Evolutionary conservation across 2,797 vertebrate species (phyloP).

Genomic region (Siniperca obscura): DNA sequence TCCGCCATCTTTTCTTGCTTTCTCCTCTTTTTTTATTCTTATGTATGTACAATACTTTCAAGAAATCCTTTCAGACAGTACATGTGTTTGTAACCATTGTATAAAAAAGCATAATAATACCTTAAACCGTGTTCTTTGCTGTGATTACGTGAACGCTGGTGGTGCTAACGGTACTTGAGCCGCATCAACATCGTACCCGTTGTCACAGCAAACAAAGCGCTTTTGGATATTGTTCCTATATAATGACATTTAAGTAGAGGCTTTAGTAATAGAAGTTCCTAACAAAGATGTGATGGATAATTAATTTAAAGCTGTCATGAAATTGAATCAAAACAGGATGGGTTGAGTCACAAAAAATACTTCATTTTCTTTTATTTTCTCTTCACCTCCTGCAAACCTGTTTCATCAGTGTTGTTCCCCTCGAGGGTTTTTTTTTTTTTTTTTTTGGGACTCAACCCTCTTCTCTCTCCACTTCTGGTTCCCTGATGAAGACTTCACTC

Average conservation of each 20-base stretch:
- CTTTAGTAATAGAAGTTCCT: constrained; percentile 74
- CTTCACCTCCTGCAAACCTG: constrained; percentile 29
- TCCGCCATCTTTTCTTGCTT: constrained; percentile 56
- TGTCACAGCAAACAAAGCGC: constrained; percentile 19
- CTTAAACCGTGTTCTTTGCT: constrained; percentile 30
- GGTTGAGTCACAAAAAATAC: constrained; percentile 33
- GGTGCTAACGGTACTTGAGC: constrained; percentile 37
- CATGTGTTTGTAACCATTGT: constrained; percentile 75
- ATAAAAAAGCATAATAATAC: constrained; percentile 42
- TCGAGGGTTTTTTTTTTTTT: not conserved
- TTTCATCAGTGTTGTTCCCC: constrained; percentile 30
- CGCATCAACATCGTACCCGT: not conserved
- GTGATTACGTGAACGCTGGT: not conserved
- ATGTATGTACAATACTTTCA: constrained; percentile 65
- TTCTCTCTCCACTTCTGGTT: constrained; percentile 43
- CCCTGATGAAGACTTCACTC: constrained; percentile 64
- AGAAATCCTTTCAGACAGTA: constrained; percentile 60
- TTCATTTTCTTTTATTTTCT: constrained; percentile 1
- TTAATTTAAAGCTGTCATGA: constrained; percentile 65
- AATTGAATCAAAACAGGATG: constrained; percentile 52
- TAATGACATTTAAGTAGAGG: constrained; percentile 73
- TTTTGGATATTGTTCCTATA: constrained; percentile 63
- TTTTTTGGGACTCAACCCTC: constrained; percentile 40
- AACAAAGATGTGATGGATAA: constrained; percentile 71
- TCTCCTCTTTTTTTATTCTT: constrained; percentile 53